These are phyloP conservation scores for Lemur catta DNA, from an alignment of 2,797 vertebrate species.

Conservation along the genomic window DNA sequence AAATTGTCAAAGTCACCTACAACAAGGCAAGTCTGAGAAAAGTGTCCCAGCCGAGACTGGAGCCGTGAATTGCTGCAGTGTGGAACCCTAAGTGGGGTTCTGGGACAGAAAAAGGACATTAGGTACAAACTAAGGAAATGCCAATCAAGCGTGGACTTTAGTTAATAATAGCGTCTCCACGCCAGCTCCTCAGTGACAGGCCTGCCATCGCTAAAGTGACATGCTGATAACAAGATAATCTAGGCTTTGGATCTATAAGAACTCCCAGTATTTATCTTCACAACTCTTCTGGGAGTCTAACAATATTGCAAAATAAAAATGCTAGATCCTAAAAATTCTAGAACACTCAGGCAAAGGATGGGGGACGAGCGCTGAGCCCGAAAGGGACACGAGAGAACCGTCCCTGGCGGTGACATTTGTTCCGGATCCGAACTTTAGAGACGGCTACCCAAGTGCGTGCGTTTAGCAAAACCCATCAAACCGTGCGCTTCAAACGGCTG, in stretches of 20 bases:
- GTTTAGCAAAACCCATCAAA: neutral
- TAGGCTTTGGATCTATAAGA: neutral
- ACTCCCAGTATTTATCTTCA: neutral
- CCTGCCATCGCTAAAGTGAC: neutral
- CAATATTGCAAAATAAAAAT: neutral
- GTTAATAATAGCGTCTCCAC: neutral
- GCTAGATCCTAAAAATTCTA: too few species aligned
- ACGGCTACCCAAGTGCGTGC: neutral
- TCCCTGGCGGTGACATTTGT: neutral
- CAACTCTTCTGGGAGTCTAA: neutral
- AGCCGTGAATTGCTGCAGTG: neutral
- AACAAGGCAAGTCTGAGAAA: neutral
- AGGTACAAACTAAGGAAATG: neutral
- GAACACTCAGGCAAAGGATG: too few species aligned
- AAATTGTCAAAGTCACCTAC: neutral
- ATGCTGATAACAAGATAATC: neutral
- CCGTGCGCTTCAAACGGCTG: neutral
- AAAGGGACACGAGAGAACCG: neutral
- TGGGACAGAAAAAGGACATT: neutral
- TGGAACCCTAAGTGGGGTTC: neutral
- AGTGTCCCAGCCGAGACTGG: too few species aligned
- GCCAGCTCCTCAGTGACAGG: neutral
- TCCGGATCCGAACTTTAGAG: rapidly evolving
- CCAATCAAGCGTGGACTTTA: neutral
- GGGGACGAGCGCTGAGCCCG: neutral